These are phyloP conservation scores for Polymixis lichenea DNA, from an alignment of 2,888 invertebrate genomes.

Conservation along the genomic window DNA sequence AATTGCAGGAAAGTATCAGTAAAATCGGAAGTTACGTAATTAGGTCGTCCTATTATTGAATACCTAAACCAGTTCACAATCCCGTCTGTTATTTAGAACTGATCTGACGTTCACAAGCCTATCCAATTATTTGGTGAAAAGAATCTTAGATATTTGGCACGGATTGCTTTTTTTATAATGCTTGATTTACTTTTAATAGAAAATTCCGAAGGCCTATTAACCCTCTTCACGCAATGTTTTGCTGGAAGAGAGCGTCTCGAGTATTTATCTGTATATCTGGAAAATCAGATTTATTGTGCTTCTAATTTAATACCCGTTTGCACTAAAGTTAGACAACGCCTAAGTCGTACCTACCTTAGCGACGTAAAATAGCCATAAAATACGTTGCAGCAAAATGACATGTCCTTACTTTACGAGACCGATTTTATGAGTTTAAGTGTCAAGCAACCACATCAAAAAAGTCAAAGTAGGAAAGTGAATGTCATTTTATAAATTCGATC, in stretches of 20 bases:
- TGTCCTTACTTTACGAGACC: too few relatives aligned
- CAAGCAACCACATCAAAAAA: neutral
- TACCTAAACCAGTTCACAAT: neutral
- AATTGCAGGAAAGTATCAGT: too few relatives aligned
- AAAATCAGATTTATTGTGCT: neutral
- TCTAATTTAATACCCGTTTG: neutral
- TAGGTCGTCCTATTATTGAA: neutral
- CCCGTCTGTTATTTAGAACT: neutral
- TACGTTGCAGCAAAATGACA: neutral
- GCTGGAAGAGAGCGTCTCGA: neutral
- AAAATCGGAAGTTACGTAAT: too few relatives aligned
- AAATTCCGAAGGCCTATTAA: slow-evolving; percentile 21
- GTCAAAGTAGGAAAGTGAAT: neutral
- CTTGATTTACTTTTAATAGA: slow-evolving; percentile 35
- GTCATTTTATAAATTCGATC: neutral
- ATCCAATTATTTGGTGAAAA: slow-evolving; percentile 31
- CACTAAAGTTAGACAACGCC: neutral
- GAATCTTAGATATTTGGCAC: slow-evolving; percentile 31
- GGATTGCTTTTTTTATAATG: slow-evolving; percentile 37
- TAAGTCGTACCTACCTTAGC: neutral
- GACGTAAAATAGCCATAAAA: neutral
- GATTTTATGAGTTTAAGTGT: neutral
- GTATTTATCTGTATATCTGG: neutral
- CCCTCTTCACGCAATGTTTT: slow-evolving; percentile 18
- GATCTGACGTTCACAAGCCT: slow-evolving; percentile 19